Evolutionary conservation across 1,140 invertebrate genomes (phyloP), one percentile per base, ranked within the genome.

Genomic region (Drosophila willistoni): DNA sequence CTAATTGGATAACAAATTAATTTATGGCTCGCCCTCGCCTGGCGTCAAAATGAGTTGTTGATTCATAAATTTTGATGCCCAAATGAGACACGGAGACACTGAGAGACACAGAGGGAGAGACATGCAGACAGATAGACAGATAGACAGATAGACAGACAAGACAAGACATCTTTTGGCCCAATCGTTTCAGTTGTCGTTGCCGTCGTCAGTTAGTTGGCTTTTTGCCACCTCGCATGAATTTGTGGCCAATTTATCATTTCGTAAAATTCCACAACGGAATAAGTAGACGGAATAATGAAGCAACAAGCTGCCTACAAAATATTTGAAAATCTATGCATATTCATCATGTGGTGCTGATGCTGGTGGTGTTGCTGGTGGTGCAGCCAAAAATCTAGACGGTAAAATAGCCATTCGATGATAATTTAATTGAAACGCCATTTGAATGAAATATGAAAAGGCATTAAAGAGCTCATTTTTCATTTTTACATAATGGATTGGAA

Each of bases 1-100:
- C 77, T 89, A 89, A 89, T 89, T 89, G 84, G 84, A 89, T 74
- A 89, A 89, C 65, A 75, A 83, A 89, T 89, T 89, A 84, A 89
- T 89, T 77, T 84, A 72, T 84, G 76, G 76, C 79, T 64, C 73
- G 13, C 74, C 73, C 73, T 70, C 73, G 83, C 71, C 76, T 25
- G 76, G 76, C 76, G 76, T 77, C 75, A 71, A 83, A 89, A 77
- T 89, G 80, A 87, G 84, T 84, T 87, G 84, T 87, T 89, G 77
- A 89, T 87, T 78, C 77, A 84, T 73, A 84, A 89, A 89, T 89
- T 80, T 72, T 12, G 36, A 39, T 39, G 36, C 36, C 36, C 36
- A 39, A 10, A n/a, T 12, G 36, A 39, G 3, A 39, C 36, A 13
- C 12, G 3, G 12, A 39, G 36, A 13, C 36, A 39, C 36, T 2